These are phyloP conservation scores for Rhincodon typus DNA, from an alignment of 2,797 vertebrate species.

Conservation along the genomic window DNA sequence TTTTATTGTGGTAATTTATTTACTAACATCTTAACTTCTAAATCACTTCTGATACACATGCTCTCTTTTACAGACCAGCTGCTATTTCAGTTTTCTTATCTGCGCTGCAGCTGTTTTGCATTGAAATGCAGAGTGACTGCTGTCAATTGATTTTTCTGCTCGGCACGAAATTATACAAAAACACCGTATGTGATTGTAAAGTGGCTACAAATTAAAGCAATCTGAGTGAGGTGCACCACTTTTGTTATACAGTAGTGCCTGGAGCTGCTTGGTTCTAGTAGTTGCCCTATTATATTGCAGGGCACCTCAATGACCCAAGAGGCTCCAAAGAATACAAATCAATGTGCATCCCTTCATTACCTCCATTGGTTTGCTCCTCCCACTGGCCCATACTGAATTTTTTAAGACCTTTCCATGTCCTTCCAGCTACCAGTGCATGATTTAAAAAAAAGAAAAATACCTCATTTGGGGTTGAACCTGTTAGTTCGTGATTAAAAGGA, in stretches of 20 bases:
- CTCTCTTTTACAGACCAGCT: neutral
- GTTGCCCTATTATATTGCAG: neutral
- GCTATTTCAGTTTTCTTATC: constrained; percentile 25
- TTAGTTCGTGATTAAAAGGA: no score
- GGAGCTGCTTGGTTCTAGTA: neutral
- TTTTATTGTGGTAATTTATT: constrained; percentile 34
- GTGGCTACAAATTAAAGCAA: neutral
- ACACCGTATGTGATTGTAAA: neutral
- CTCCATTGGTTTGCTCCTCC: neutral
- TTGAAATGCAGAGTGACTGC: neutral
- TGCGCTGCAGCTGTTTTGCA: neutral
- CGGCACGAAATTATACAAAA: neutral
- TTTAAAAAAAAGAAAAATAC: neutral
- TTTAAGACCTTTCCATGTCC: neutral
- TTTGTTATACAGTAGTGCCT: neutral
- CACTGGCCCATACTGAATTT: neutral
- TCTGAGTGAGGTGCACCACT: neutral
- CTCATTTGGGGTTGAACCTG: no score
- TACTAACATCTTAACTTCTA: constrained; percentile 22
- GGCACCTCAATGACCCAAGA: neutral
- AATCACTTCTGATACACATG: neutral
- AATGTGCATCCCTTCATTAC: neutral
- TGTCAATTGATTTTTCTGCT: neutral
- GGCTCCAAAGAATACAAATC: neutral
- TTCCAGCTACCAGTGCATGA: neutral